These are phyloP conservation scores for Ditula angustiorana DNA, from an alignment of 2,888 invertebrate species.

Conservation along the genomic window DNA sequence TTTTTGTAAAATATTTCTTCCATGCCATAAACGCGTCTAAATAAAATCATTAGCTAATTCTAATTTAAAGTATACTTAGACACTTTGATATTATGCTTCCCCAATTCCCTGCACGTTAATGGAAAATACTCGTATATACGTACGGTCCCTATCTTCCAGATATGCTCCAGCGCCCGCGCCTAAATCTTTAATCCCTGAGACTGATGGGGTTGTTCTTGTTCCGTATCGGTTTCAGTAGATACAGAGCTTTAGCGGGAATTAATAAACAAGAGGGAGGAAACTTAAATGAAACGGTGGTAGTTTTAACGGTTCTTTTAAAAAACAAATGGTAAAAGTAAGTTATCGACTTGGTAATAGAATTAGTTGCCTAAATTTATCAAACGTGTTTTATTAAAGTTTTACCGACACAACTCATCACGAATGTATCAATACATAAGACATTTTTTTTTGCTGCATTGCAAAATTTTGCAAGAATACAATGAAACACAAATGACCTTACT, in stretches of 20 bases:
- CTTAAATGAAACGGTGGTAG: neutral
- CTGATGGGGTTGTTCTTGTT: neutral
- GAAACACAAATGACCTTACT: no score
- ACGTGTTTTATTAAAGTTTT: no score
- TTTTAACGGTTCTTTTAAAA: no score
- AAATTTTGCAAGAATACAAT: no score
- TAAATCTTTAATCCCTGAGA: neutral
- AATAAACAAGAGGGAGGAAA: neutral
- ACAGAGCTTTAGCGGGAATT: neutral
- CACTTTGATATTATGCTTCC: neutral
- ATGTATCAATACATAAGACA: no score
- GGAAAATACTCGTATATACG: neutral
- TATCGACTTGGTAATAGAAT: no score
- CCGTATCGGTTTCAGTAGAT: neutral
- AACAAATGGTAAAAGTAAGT: no score
- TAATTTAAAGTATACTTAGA: neutral
- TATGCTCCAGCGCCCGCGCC: neutral
- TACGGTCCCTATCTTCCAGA: neutral
- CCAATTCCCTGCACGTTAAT: neutral
- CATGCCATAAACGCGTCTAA: neutral
- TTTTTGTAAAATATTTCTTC: no score
- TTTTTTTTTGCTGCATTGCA: no score
- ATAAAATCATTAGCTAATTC: neutral
- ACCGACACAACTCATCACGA: no score
- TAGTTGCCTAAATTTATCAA: no score